Evolutionary conservation across 2,113 vertebrate species (phyloP), one percentile per base, ranked within the genome.

Genomic region (Tachycineta bicolor): DNA sequence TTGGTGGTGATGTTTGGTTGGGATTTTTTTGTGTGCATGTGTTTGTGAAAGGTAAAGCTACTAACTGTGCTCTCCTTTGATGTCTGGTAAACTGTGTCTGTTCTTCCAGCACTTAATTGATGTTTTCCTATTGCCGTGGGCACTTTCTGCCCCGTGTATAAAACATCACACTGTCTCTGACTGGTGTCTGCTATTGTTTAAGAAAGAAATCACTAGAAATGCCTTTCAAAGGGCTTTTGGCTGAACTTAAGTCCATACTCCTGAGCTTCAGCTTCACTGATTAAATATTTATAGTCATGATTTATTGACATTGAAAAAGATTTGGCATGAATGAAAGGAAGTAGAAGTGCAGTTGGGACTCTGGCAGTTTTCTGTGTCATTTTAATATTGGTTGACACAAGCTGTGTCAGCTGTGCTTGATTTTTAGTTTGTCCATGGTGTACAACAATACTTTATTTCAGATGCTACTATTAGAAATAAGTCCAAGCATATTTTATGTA

Each of bases 361-460:
- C 28, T 44, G 79, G 37, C 44, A 56, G 77, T 76, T 2, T 0
- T 0, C 0, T 53, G 34, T 59, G 64, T 52, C 1, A 0, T 13
- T 31, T 73, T 39, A 69, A 46, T 55, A 33, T 68, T 74, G 39
- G 18, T 39, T 88, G 41, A n/a, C 12, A 18, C 4, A 10, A 44
- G 10, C 53, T 87, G 37, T 33, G 14, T 64, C 60, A 49, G 25
- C 28, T 86, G 3, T 71, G 16, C 23, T 58, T 75, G 21, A 18
- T 37, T 60, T 39, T 67, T 31, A 31, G 13, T 46, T 91, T 6
- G 2, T 85, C 87, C 67, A 26, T 79, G 26, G 11, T 85, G 23
- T 87, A 63, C n/a, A 84, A 34, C n/a, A 90, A 19, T 74, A 31
- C 8, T 73, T 82, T 55, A 52, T 87, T 75, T 13, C 16, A 64